Percentiles rank a stretch among this genome's conserved stretches.
Evolutionary conservation across 2,888 invertebrate genomes (phyloP).

Genomic region (Drosophila cracens): DNA sequence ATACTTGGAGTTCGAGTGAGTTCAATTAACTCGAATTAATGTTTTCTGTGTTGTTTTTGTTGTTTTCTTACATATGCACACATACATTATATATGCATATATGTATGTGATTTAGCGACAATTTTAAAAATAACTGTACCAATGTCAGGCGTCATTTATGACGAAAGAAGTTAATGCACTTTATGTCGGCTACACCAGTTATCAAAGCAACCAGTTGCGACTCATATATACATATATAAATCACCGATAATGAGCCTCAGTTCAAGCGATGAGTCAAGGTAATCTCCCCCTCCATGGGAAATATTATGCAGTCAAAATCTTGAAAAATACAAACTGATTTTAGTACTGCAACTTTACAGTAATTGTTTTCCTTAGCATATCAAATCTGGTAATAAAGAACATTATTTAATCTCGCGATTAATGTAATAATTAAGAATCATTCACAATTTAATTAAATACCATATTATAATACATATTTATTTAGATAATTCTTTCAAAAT

Average conservation of each 20-base stretch:
- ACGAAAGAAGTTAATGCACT: constrained; percentile 75
- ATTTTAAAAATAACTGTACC: constrained; percentile 70
- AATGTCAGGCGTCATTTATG: constrained; percentile 60
- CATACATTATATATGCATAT: not conserved
- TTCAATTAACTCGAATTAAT: constrained; percentile 71
- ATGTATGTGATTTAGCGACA: constrained; percentile 7
- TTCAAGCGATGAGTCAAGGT: constrained; percentile 72
- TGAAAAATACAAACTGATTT: not conserved
- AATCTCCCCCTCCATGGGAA: constrained; percentile 27
- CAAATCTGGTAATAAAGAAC: not conserved
- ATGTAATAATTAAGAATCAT: not conserved
- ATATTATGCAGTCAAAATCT: constrained; percentile 1
- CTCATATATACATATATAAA: constrained; percentile 13
- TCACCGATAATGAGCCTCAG: constrained; percentile 31
- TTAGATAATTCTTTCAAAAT: not conserved
- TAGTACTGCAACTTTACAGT: too few species aligned
- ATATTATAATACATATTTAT: not conserved
- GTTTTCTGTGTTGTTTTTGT: constrained; percentile 4
- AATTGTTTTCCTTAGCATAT: not conserved
- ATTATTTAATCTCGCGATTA: not conserved
- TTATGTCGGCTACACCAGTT: constrained; percentile 23
- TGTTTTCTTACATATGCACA: constrained; percentile 2
- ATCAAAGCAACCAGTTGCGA: constrained; percentile 51
- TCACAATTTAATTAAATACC: not conserved
- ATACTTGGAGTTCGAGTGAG: constrained; percentile 50